phyloP scores from a whole-genome alignment of 2,888 invertebrate genomes.

The Euclidia mi region DNA sequence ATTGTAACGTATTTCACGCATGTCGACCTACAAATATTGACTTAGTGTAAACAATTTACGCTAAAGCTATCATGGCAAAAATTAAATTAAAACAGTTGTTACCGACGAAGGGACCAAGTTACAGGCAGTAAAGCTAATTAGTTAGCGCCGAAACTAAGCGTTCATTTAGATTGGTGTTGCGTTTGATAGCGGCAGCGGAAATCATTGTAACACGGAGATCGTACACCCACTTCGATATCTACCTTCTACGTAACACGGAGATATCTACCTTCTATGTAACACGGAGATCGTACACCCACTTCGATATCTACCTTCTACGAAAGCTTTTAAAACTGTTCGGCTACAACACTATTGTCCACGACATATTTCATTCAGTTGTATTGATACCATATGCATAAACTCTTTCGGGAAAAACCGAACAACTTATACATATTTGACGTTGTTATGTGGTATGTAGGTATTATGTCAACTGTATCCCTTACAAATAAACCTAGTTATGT shows the following conservation, averaged over 20 bases:
- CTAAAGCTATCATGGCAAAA: slow-evolving; percentile 69
- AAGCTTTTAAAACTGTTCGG: no score
- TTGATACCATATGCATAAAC: no score
- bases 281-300: slow-evolving; percentile 10
- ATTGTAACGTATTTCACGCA: slow-evolving; percentile 9
- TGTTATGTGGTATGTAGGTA: no score
- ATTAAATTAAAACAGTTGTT: slow-evolving; percentile 77
- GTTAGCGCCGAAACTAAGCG: slow-evolving; percentile 79
- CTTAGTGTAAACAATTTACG: slow-evolving; percentile 56
- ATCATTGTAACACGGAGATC: slow-evolving; percentile 52
- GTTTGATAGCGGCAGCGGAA: slow-evolving; percentile 58
- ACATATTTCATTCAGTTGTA: no score
- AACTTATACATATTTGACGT: no score
- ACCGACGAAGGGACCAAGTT: slow-evolving; percentile 63
- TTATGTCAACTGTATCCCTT: no score
- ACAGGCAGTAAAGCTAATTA: slow-evolving; percentile 81
- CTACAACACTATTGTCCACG: no score
- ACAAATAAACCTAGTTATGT: no score
- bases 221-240: background rate
- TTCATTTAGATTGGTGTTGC: slow-evolving; percentile 74
- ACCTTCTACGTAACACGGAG: background rate
- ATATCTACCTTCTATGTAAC: no score
- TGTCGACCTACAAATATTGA: slow-evolving; percentile 53
- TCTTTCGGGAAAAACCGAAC: no score
- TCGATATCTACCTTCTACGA: background rate